Evolutionary conservation across 2,113 vertebrate species (phyloP).

Genomic region (Oryzias melastigma): DNA sequence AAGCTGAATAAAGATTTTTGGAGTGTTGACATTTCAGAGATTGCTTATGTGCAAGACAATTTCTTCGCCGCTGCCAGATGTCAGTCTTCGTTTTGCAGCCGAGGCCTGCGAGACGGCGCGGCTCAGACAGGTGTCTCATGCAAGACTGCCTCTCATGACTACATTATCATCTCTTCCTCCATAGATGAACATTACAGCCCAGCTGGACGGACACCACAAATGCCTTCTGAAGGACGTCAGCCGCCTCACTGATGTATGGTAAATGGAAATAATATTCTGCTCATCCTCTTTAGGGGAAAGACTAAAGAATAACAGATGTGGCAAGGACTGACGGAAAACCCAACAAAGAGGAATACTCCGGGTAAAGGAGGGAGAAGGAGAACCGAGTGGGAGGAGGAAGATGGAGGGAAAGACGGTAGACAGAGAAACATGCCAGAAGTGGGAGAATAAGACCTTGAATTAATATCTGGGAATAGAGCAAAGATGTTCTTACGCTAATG

Average conservation of each 20-base stretch:
- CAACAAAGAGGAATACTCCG: not conserved
- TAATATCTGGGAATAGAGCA: not conserved
- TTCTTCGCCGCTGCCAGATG: conserved; percentile 39
- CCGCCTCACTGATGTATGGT: conserved; percentile 9
- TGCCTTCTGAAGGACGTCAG: conserved; percentile 20
- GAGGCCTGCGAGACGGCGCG: conserved; percentile 15
- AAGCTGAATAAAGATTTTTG: conserved; percentile 29
- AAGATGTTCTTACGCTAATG: conserved; percentile 84
- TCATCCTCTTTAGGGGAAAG: conserved; percentile 13
- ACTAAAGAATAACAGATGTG: conserved; percentile 1
- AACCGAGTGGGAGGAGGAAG: conserved; percentile 15
- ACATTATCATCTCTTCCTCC: conserved; percentile 20
- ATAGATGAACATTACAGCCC: conserved; percentile 6
- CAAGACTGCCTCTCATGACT: conserved; percentile 39
- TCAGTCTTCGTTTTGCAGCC: conserved; percentile 45
- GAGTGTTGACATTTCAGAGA: conserved; percentile 44
- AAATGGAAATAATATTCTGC: conserved; percentile 22
- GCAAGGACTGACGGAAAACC: not conserved
- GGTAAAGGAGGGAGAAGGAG: conserved; percentile 18
- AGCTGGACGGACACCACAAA: conserved; percentile 22
- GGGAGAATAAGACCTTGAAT: conserved; percentile 45
- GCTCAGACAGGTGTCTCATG: conserved; percentile 45
- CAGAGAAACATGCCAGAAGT: conserved; percentile 25
- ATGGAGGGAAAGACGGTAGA: conserved; percentile 16
- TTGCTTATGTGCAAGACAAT: conserved; percentile 30